phyloP scores from a whole-genome alignment of 2,113 vertebrate genomes.

The Condylura cristata region DNA sequence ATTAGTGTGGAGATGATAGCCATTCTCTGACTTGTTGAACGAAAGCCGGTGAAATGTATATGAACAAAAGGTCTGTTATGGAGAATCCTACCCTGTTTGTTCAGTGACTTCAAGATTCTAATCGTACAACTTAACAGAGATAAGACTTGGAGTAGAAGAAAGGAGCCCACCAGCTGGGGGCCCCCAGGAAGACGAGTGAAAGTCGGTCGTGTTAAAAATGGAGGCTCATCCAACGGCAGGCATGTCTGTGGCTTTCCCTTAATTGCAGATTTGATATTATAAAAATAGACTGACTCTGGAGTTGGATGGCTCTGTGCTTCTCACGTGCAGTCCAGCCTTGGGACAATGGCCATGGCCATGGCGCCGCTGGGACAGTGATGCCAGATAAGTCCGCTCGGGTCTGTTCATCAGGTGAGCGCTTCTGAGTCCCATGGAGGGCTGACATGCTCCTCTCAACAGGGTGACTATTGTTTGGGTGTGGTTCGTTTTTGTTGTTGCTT shows the following conservation, averaged over 20 bases:
- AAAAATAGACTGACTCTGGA: constrained; percentile 68
- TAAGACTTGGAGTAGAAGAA: constrained; percentile 75
- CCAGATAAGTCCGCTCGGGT: neutral
- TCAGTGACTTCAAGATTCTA: constrained; percentile 82
- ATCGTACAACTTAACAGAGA: constrained; percentile 81
- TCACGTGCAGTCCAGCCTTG: constrained; percentile 47
- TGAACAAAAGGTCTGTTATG: constrained; percentile 85
- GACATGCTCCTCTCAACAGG: neutral
- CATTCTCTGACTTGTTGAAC: constrained; percentile 71
- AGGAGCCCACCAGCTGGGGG: constrained; percentile 67
- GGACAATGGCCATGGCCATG: neutral
- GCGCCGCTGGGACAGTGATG: neutral
- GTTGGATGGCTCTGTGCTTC: constrained; percentile 57
- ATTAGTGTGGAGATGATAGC: constrained; percentile 88
- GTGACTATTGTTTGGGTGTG: neutral
- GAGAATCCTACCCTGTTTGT: constrained; percentile 85
- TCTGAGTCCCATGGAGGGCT: neutral
- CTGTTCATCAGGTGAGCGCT: neutral
- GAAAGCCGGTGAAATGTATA: constrained; percentile 87
- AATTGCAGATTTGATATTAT: constrained; percentile 37
- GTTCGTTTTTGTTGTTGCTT: neutral
- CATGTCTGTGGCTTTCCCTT: constrained; percentile 54
- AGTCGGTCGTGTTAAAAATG: constrained; percentile 61
- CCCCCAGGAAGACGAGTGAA: constrained; percentile 49
- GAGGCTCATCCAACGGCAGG: constrained; percentile 56